Evolutionary conservation across 2,113 vertebrate species (phyloP), one percentile per base, ranked within the genome.

Genomic region (Gnathonemus longibarbis): DNA sequence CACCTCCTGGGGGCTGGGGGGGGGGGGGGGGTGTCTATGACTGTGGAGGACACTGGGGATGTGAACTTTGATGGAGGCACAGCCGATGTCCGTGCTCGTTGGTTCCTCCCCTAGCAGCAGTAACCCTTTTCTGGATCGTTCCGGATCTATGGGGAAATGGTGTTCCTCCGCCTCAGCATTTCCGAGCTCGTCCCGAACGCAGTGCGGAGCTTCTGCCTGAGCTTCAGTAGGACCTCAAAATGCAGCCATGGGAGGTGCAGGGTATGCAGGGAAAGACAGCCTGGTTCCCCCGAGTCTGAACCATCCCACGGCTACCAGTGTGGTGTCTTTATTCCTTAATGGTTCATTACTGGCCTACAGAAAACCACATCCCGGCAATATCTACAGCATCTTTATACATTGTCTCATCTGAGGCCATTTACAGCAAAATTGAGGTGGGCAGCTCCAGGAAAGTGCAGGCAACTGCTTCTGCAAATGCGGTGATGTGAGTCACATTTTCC

Each of bases 401-500:
- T 62, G 21, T n/a, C 56, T 62, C 5, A 24, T 9, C 62, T 70
- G n/a, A 70, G 27, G 27, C 10, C 62, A 70, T 70, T 70, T 70
- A 70, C 62, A 31, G 27, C 62, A 5, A 5, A 31, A 70, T 31
- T 27, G 62, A 31, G n/a, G 10, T 0, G 10, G 62, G 62, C 62
- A 31, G 62, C 62, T 70, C 9, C 27, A 70, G 62, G n/a, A 70
- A 27, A 70, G 62, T 70, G 27, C 62, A 70, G 62, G 62, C n/a
- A 27, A 11, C 62, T 3, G 2, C 62, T 13, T 70, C 62, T 31
- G 62, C 1, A 70, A 13, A 70, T 13, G 58, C 91, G 89, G 70
- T 91, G 56, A 92, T 92, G 93, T 88, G 93, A 94, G 92, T 94
- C 93, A 94, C 92, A 91, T 90, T 93, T 91, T 93, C 94, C 93